phyloP scores from a whole-genome alignment of 2,888 invertebrate species.

The Theodoxus fluviatilis region DNA sequence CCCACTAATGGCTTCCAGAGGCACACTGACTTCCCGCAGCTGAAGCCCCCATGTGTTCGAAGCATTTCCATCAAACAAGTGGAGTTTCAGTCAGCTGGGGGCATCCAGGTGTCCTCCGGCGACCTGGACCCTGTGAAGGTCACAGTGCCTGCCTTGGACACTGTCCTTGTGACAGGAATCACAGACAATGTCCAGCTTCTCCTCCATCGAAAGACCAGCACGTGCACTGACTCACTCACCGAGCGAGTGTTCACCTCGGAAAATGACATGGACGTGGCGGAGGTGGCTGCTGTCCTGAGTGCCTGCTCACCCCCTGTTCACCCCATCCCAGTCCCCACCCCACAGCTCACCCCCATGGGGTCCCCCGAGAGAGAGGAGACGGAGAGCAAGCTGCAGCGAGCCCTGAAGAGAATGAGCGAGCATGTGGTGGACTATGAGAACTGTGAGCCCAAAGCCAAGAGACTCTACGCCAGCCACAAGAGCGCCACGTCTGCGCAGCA shows the following conservation, averaged over 20 bases:
- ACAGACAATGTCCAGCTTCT: conserved; percentile 46
- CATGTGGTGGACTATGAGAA: too few relatives aligned
- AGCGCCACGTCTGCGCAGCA: too few relatives aligned
- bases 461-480: too few relatives aligned
- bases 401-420: too few relatives aligned
- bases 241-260: conserved; percentile 42
- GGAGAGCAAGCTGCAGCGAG: too few relatives aligned
- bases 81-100: conserved; percentile 45
- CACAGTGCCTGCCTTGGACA: conserved; percentile 48
- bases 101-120: conserved; percentile 43
- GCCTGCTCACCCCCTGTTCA: too few relatives aligned
- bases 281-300: conserved; percentile 37
- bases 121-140: conserved; percentile 48
- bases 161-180: conserved; percentile 48
- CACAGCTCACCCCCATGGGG: not conserved
- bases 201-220: conserved; percentile 39
- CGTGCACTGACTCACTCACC: conserved; percentile 30
- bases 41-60: too few relatives aligned
- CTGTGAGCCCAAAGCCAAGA: too few relatives aligned
- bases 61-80: conserved; percentile 46
- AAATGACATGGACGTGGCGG: conserved; percentile 45
- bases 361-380: too few relatives aligned
- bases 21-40: too few relatives aligned
- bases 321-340: too few relatives aligned
- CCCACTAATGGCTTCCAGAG: too few relatives aligned